These are phyloP conservation scores for Leptodactylus fallax DNA, from an alignment of 2,797 vertebrate species.

Conservation along the genomic window DNA sequence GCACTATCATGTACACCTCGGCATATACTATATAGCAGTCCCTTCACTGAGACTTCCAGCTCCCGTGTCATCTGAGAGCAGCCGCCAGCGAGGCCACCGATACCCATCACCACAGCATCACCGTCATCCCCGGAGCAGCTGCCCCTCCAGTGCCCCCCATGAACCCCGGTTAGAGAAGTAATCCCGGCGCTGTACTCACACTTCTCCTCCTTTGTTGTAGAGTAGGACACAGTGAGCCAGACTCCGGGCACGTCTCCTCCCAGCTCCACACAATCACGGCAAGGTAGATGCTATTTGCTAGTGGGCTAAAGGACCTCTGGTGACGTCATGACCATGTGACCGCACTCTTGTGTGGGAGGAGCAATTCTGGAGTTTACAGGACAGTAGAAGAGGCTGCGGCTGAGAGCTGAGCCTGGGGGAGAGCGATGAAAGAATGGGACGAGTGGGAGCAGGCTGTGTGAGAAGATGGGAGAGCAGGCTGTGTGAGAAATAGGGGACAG, in stretches of 20 bases:
- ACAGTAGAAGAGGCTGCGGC: too few relatives aligned
- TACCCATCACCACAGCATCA: not conserved
- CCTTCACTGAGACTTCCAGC: not conserved
- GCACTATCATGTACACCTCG: not conserved
- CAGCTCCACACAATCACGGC: conserved; percentile 49
- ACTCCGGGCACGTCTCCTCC: conserved; percentile 43
- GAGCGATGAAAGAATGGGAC: too few relatives aligned
- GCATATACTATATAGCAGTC: not conserved
- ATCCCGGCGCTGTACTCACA: conserved; percentile 21
- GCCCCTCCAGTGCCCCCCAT: not conserved
- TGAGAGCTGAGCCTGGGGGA: too few relatives aligned
- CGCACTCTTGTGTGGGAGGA: too few relatives aligned
- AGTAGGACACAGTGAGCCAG: conserved; percentile 19
- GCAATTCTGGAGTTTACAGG: too few relatives aligned
- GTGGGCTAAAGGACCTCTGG: too few relatives aligned
- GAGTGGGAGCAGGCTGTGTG: too few relatives aligned
- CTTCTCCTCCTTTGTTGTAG: conserved; percentile 61
- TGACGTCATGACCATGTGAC: too few relatives aligned
- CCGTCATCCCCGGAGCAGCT: not conserved
- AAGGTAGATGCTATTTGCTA: too few relatives aligned
- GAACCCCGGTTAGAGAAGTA: too few relatives aligned
- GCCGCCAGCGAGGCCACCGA: not conserved
- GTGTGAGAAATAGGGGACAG: too few relatives aligned
- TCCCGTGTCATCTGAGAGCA: not conserved
- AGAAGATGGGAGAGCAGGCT: too few relatives aligned